phyloP scores from a whole-genome alignment of 2,888 invertebrate species.

The Beris morrisii region DNA sequence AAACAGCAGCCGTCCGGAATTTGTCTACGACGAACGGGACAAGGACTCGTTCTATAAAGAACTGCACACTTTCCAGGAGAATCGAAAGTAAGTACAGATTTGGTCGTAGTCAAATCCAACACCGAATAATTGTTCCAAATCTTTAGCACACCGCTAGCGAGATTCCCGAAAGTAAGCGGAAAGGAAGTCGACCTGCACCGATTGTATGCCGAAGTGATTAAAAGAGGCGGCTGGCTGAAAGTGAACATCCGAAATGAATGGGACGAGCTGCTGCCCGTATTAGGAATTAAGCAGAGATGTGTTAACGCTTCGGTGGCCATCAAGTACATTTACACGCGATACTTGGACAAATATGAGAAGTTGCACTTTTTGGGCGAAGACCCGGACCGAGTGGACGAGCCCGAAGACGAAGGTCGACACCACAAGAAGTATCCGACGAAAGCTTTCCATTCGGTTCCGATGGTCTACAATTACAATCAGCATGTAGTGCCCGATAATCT shows the following conservation, averaged over 20 bases:
- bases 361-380: conserved; percentile 88
- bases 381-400: conserved; percentile 73
- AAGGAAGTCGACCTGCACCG: conserved; percentile 89
- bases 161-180: conserved; percentile 80
- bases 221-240: conserved; percentile 93
- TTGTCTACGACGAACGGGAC: conserved; percentile 36
- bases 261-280: conserved; percentile 77
- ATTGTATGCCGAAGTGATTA: conserved; percentile 88
- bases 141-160: conserved; percentile 62
- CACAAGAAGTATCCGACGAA: conserved; percentile 62
- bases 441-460: conserved; percentile 68
- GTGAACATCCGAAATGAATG: conserved; percentile 89
- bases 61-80: conserved; percentile 87
- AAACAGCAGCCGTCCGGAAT: conserved; percentile 16
- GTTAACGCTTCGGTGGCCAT: conserved; percentile 86
- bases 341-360: conserved; percentile 85
- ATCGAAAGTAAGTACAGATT: conserved; percentile 74
- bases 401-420: conserved; percentile 75
- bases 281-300: conserved; percentile 79
- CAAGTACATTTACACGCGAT: conserved; percentile 81
- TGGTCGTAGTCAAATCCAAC: background rate
- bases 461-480: conserved; percentile 76
- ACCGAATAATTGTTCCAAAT: conserved; percentile 33
- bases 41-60: conserved; percentile 59
- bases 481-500: conserved; percentile 70